Evolutionary conservation across 2,113 vertebrate species (phyloP).

Genomic region (Okapia johnstoni): DNA sequence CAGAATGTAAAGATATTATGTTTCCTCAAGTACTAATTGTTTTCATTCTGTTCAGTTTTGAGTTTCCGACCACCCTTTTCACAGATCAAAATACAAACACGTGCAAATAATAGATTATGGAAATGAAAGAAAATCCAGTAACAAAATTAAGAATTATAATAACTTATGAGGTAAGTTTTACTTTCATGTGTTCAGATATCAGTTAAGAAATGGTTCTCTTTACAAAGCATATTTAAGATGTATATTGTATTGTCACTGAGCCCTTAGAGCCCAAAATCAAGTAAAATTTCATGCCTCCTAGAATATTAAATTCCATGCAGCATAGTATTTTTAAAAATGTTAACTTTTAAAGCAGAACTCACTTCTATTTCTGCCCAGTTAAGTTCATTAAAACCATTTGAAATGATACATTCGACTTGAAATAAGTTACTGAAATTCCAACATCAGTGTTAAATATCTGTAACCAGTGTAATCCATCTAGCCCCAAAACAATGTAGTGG

Average conservation of each 20-base stretch:
- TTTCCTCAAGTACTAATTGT: not conserved
- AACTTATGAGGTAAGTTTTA: slow-evolving; percentile 47
- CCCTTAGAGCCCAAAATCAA: not conserved
- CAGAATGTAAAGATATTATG: not conserved
- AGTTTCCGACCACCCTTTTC: not conserved
- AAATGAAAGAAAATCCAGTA: slow-evolving; percentile 6
- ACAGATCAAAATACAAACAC: not conserved
- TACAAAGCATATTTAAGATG: not conserved
- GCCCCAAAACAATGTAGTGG: not conserved
- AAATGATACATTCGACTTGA: not conserved
- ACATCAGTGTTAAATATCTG: not conserved
- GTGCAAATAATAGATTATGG: not conserved
- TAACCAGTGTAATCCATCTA: not conserved
- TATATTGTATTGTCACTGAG: not conserved
- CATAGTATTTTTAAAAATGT: not conserved
- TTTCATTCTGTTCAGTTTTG: not conserved
- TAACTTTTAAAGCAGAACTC: not conserved
- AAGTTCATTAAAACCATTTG: not conserved
- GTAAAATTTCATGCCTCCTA: slow-evolving; percentile 17
- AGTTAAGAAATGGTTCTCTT: slow-evolving; percentile 19
- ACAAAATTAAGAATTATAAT: not conserved
- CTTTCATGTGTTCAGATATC: not conserved
- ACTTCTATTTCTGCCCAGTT: not conserved
- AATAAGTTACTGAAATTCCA: slow-evolving; percentile 29
- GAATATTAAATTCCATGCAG: slow-evolving; percentile 41